A percentile compares a stretch with the other conserved stretches of the same genome.
Conservation (phyloP, 1,140 invertebrate genomes). For the Bombus difficillimus region DNA sequence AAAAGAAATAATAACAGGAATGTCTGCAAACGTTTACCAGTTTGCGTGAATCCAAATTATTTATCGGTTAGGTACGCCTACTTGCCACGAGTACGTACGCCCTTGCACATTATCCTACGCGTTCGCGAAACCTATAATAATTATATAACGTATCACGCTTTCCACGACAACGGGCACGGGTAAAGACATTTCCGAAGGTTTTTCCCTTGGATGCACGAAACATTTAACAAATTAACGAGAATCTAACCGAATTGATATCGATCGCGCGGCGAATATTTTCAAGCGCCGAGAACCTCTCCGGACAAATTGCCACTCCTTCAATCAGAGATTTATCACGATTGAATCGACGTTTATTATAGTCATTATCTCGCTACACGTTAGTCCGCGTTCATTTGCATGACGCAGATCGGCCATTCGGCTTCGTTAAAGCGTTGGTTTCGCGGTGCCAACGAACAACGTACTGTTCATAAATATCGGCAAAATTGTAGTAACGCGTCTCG, state of each 20-base stretch:
- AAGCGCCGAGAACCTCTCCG: too few relatives aligned
- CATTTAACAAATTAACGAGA: neutral
- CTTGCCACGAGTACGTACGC: too few relatives aligned
- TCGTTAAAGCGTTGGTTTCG: neutral
- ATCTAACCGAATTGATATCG: neutral
- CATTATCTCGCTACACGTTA: constrained; percentile 35
- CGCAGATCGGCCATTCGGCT: neutral
- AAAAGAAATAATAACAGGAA: too few relatives aligned
- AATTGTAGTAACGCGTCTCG: constrained; percentile 13
- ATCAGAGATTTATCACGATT: constrained; percentile 39
- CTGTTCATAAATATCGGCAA: constrained; percentile 40
- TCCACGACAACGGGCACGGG: neutral
- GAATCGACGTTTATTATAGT: constrained; percentile 38
- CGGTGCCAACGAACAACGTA: neutral
- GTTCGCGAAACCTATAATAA: neutral
- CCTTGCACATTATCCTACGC: neutral
- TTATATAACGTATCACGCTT: neutral
- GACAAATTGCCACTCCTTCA: constrained; percentile 15
- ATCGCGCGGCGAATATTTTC: neutral
- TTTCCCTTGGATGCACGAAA: neutral
- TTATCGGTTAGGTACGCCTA: too few relatives aligned
- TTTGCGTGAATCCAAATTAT: too few relatives aligned
- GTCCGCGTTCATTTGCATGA: constrained; percentile 33
- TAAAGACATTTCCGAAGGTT: neutral
- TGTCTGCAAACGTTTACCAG: accelerated